Conservation (phyloP, 2,888 invertebrate genomes). For the Epinotia bilunana region DNA sequence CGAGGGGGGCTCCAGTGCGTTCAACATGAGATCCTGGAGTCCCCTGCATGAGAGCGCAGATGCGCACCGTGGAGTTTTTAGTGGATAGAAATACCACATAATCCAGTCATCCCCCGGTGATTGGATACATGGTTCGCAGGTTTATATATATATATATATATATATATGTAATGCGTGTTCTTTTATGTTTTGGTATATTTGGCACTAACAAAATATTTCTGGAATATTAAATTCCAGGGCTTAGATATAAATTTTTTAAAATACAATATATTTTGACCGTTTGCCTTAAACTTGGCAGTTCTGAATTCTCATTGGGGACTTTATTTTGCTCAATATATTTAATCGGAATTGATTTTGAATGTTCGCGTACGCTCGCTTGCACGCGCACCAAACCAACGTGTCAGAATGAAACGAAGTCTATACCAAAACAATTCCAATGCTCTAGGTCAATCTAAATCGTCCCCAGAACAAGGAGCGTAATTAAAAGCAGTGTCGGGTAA, state of each 20-base stretch:
- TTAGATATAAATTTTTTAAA: not conserved
- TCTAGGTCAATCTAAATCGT: not conserved
- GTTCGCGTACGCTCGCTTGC: not conserved
- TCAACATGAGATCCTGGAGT: no score
- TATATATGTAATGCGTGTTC: no score
- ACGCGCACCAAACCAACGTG: not conserved
- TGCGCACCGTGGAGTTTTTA: no score
- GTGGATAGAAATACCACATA: no score
- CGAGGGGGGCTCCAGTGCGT: no score
- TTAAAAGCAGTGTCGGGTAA: slow-evolving; percentile 59
- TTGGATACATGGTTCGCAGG: no score
- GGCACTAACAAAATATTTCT: no score
- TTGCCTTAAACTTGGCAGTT: not conserved
- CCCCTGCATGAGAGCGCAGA: no score
- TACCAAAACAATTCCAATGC: not conserved
- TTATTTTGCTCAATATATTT: not conserved
- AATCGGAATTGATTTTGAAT: not conserved
- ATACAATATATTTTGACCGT: slow-evolving; percentile 42
- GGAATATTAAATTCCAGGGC: not conserved
- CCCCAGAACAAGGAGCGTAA: slow-evolving; percentile 57
- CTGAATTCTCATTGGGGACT: not conserved
- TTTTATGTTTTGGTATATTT: no score
- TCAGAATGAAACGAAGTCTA: not conserved
- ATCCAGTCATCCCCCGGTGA: no score
- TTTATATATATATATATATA: no score